Base-by-base conservation (phyloP, 2,888 invertebrate genomes). In the Rhagophthalmus giganteus region DNA sequence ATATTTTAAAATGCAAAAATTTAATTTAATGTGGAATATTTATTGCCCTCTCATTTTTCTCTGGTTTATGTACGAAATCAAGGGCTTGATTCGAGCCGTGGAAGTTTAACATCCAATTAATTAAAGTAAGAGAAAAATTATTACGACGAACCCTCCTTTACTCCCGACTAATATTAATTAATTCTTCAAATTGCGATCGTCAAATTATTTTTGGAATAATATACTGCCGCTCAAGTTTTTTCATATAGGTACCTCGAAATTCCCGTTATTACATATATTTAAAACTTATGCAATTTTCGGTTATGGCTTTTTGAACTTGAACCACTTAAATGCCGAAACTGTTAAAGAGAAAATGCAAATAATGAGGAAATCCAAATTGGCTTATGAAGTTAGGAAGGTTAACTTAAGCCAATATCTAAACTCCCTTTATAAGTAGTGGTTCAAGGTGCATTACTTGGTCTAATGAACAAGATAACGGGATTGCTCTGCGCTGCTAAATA, bases 321-420 rank as follows among this genome's bases (percentile, higher is more conserved):
- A 41, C 40, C 35, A 12, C 16, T 44, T 44, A 7, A 14, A 37
- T 20, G 25, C 28, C 20, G 33, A 38, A 44, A 45, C 40, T 38
- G 45, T 24, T 39, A 51, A 51, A 51, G 51, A 33, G 45, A 40
- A 39, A 51, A 46, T 35, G 45, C 44, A 51, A 51, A 51, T 51
- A 51, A 51, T 45, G 45, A 47, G 40, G 50, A 39, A 33, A 39
- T 51, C 45, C 39, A 51, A 51, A 51, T 51, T 51, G 51, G 45
- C 44, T 51, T 51, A 51, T 51, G 51, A 51, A 51, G 51, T 46
- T 47, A 45, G 27, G 40, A 39, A 45, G 45, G 45, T 44, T 32
- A 39, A 34, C 30, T 50, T 51, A 45, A 51, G 51, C 45, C 39
- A 45, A 45, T 46, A 46, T 45, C 39, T 46, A 31, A 11, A 35